These are phyloP conservation scores for Hydropsyche betteni DNA, from an alignment of 2,888 invertebrate species.

Conservation along the genomic window DNA sequence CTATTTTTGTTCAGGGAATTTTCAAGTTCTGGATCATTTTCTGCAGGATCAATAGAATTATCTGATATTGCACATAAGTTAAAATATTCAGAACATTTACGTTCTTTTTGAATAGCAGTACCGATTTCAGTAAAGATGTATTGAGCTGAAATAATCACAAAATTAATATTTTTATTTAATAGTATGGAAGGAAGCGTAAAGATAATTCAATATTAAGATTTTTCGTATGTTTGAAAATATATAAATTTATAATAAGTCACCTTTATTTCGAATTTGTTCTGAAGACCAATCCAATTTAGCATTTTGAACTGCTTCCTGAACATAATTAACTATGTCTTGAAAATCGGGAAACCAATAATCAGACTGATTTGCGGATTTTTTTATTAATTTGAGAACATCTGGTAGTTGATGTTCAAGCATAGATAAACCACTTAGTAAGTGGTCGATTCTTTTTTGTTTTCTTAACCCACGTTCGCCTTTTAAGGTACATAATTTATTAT, in stretches of 20 bases:
- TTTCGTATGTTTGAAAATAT: too few species aligned
- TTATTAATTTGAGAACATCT: constrained; percentile 62
- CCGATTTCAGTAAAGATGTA: constrained; percentile 74
- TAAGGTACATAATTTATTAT: constrained; percentile 72
- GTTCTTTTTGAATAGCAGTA: constrained; percentile 69
- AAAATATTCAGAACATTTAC: constrained; percentile 73
- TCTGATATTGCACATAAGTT: constrained; percentile 66
- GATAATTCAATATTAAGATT: too few species aligned
- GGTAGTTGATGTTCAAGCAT: constrained; percentile 58
- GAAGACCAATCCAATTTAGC: constrained; percentile 34
- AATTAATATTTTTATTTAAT: neutral
- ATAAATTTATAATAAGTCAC: constrained; percentile 5
- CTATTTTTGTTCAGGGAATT: constrained; percentile 40
- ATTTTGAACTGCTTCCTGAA: constrained; percentile 52
- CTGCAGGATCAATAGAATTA: constrained; percentile 68
- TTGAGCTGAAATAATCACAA: constrained; percentile 62
- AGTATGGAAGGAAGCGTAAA: too few species aligned
- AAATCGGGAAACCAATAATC: constrained; percentile 60
- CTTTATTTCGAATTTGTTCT: constrained; percentile 45
- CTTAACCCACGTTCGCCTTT: constrained; percentile 58
- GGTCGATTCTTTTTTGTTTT: constrained; percentile 63
- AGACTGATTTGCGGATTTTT: constrained; percentile 57
- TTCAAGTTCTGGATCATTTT: constrained; percentile 62
- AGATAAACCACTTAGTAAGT: constrained; percentile 57
- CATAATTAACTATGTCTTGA: constrained; percentile 57